phyloP scores from a whole-genome alignment of 2,113 vertebrate species.

The Corythaeola cristata region DNA sequence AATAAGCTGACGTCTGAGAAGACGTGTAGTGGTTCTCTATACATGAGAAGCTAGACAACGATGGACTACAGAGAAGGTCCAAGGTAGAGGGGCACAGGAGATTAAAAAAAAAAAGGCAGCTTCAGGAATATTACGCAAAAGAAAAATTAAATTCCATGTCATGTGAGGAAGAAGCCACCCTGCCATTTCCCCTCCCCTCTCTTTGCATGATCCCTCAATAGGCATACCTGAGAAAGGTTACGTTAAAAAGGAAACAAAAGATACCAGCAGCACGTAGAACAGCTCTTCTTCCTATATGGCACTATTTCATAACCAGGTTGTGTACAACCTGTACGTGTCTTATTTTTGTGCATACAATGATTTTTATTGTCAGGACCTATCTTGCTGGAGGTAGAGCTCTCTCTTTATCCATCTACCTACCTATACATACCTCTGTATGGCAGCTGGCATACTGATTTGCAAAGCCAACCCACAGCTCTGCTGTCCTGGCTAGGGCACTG shows the following conservation, averaged over 20 bases:
- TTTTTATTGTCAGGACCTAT: neutral
- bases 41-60: neutral
- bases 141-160: neutral
- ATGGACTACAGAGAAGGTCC: neutral
- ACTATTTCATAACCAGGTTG: neutral
- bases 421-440: neutral
- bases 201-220: neutral
- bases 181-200: neutral
- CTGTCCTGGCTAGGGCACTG: neutral
- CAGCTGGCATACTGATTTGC: neutral
- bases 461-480: neutral
- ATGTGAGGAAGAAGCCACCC: neutral
- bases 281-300: neutral
- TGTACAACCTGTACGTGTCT: neutral
- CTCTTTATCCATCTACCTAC: neutral
- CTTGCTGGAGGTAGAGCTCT: neutral
- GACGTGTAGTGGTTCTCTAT: neutral
- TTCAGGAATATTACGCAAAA: neutral
- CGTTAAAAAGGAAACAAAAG: neutral
- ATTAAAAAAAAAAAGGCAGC: neutral
- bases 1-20: neutral
- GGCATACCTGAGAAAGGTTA: neutral
- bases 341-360: neutral
- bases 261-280: neutral
- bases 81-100: neutral